phyloP scores from a whole-genome alignment of 2,113 vertebrate species.

The Trochalopteron elliotii region DNA sequence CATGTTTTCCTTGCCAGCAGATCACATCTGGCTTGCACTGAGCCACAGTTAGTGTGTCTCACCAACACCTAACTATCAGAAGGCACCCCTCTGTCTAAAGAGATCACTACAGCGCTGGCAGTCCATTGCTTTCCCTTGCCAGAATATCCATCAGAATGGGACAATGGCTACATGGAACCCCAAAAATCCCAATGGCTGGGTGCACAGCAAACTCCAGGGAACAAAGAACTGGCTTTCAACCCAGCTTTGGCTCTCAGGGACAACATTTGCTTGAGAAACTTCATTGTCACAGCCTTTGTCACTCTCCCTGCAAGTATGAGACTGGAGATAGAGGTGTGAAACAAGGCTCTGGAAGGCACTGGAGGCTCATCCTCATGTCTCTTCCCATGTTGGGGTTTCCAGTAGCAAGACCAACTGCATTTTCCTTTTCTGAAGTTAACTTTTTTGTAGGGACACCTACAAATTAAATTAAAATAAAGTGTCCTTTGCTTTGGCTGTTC shows the following conservation, averaged over 20 bases:
- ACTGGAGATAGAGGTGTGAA: not conserved
- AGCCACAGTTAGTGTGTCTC: not conserved
- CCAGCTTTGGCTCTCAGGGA: not conserved
- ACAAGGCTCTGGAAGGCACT: not conserved
- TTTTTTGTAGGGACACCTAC: not conserved
- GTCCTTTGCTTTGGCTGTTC: constrained; percentile 24
- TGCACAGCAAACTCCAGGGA: not conserved
- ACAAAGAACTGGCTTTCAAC: not conserved
- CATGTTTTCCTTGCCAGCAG: not conserved
- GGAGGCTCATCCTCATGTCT: not conserved
- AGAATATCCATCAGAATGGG: not conserved
- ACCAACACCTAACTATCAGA: not conserved
- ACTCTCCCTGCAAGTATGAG: not conserved
- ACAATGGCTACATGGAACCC: not conserved
- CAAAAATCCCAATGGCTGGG: not conserved
- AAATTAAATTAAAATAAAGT: constrained; percentile 47
- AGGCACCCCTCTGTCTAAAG: not conserved
- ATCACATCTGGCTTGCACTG: not conserved
- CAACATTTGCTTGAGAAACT: not conserved
- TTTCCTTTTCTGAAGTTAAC: constrained; percentile 37
- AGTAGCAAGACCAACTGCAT: not conserved
- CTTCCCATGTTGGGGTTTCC: not conserved
- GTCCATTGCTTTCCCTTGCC: not conserved
- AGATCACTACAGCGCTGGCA: not conserved
- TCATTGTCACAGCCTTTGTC: not conserved